A percentile compares a stretch with the other conserved stretches of the same genome.
phyloP scores from a whole-genome alignment of 2,888 invertebrate genomes.

The Andrena haemorrhoa region DNA sequence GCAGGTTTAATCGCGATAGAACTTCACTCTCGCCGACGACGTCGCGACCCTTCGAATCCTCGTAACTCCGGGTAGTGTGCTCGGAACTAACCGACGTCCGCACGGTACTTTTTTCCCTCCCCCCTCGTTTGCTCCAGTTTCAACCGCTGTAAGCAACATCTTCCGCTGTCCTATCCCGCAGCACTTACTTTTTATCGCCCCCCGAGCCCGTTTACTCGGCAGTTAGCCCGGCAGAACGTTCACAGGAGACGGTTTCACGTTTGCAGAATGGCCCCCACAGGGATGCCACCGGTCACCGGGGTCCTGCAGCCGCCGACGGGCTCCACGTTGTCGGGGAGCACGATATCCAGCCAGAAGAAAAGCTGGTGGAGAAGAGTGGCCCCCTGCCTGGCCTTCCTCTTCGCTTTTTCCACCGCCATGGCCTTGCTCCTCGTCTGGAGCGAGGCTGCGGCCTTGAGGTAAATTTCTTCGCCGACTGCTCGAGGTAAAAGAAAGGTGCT shows the following conservation, averaged over 20 bases:
- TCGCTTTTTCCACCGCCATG: constrained; percentile 93
- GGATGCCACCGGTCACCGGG: constrained; percentile 62
- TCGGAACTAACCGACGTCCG: too few species aligned
- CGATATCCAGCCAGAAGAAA: constrained; percentile 74
- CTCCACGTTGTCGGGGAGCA: constrained; percentile 66
- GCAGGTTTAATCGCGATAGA: too few species aligned
- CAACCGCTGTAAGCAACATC: not conserved
- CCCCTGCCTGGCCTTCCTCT: constrained; percentile 90
- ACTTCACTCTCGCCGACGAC: too few species aligned
- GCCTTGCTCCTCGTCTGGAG: constrained; percentile 92
- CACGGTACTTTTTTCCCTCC: not conserved
- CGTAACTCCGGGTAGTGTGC: too few species aligned
- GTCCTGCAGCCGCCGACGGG: constrained; percentile 55
- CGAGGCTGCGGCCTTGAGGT: constrained; percentile 90
- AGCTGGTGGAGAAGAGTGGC: constrained; percentile 85
- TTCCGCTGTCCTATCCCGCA: not conserved
- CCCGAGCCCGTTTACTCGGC: not conserved
- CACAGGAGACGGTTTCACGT: constrained; percentile 6
- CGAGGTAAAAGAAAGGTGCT: not conserved
- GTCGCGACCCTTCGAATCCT: too few species aligned
- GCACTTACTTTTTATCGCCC: not conserved
- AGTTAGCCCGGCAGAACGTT: not conserved
- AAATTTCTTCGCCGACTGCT: constrained; percentile 70
- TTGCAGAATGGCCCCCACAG: constrained; percentile 76
- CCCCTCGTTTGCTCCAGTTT: not conserved